Percentiles rank a stretch among this genome's conserved stretches.
phyloP scores from a whole-genome alignment of 2,113 vertebrate genomes.

The Tragelaphus scriptus region DNA sequence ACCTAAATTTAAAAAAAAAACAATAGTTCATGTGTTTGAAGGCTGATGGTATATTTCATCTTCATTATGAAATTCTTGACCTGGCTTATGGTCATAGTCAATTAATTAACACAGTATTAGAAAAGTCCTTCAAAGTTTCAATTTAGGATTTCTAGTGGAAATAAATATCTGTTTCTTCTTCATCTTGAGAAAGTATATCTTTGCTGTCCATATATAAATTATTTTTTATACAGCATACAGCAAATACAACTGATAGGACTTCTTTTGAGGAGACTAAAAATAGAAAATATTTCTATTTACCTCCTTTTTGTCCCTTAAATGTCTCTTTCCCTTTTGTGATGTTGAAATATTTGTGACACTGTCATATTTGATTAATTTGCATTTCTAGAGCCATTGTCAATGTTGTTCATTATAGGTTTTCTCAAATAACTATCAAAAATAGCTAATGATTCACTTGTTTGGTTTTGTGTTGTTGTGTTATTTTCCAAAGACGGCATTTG shows the following conservation, averaged over 20 bases:
- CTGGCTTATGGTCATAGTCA: neutral
- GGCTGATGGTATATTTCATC: neutral
- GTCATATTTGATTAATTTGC: neutral
- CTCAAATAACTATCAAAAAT: constrained; percentile 3
- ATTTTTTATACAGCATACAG: neutral
- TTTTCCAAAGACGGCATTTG: neutral
- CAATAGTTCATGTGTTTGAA: neutral
- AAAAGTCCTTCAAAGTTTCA: neutral
- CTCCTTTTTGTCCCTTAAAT: neutral
- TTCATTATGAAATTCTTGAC: neutral
- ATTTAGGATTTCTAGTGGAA: neutral
- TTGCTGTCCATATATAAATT: neutral
- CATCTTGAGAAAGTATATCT: neutral
- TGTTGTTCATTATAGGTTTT: neutral
- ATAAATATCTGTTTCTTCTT: neutral
- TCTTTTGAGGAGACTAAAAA: neutral
- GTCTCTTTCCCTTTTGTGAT: neutral
- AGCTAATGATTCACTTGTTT: neutral
- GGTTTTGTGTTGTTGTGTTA: neutral
- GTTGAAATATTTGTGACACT: neutral
- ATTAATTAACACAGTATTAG: neutral
- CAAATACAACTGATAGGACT: neutral
- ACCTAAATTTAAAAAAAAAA: neutral
- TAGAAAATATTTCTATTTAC: neutral
- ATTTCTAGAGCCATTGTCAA: neutral